These are phyloP conservation scores for Mesaphorura yosii DNA, from an alignment of 1,140 invertebrate species.

Conservation along the genomic window DNA sequence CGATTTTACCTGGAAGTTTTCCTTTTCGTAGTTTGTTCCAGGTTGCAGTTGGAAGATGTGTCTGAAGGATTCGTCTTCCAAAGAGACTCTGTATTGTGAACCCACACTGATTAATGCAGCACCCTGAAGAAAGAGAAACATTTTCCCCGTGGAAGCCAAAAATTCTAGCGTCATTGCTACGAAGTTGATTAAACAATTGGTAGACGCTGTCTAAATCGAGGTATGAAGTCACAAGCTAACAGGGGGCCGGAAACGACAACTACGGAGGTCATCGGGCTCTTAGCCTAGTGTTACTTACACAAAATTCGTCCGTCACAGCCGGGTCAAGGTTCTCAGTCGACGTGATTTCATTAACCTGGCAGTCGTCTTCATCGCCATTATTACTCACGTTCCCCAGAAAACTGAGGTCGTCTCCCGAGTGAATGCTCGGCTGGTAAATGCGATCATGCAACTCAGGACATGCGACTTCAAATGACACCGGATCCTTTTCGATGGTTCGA, in stretches of 20 bases:
- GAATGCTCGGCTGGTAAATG: neutral
- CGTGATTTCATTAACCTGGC: slow-evolving; percentile 21
- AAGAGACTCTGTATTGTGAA: slow-evolving; percentile 4
- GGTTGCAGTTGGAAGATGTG: slow-evolving; percentile 21
- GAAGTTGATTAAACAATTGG: neutral
- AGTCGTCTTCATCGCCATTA: slow-evolving; percentile 8
- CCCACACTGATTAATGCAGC: slow-evolving; percentile 6
- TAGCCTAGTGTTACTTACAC: slow-evolving; percentile 18
- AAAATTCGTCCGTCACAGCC: slow-evolving; percentile 17
- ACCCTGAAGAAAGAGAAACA: slow-evolving; percentile 19
- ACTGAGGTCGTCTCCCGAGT: slow-evolving; percentile 8
- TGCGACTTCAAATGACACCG: neutral
- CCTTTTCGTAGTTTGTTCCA: slow-evolving; percentile 18
- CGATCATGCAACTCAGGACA: slow-evolving; percentile 8
- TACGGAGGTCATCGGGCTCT: neutral
- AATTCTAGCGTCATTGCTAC: neutral
- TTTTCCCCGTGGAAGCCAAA: too few relatives aligned
- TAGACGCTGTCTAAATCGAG: neutral
- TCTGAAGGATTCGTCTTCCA: slow-evolving; percentile 11
- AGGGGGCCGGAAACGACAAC: neutral
- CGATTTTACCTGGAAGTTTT: slow-evolving; percentile 22
- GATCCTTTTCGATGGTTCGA: neutral
- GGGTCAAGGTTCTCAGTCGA: slow-evolving; percentile 12
- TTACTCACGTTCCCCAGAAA: slow-evolving; percentile 24
- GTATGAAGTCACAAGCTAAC: neutral